phyloP scores from a whole-genome alignment of 2,113 vertebrate genomes.

The Carollia perspicillata region DNA sequence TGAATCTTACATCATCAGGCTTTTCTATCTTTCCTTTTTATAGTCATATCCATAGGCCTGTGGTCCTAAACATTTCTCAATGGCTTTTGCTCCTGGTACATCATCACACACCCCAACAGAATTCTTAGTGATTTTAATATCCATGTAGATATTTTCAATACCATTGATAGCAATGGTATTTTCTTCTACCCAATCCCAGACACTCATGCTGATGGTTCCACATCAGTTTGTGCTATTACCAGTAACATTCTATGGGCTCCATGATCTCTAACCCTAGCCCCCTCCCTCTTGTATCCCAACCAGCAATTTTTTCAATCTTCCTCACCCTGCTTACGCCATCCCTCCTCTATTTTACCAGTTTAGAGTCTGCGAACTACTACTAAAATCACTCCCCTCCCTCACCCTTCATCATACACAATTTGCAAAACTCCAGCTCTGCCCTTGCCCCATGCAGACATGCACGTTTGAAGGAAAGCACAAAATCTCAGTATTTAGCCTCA shows the following conservation, averaged over 20 bases:
- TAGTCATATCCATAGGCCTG: background rate
- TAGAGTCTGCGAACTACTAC: background rate
- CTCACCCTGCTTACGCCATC: background rate
- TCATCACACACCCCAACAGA: background rate
- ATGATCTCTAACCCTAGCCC: background rate
- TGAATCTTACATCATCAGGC: background rate
- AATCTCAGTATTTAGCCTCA: background rate
- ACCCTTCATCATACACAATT: background rate
- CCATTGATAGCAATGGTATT: background rate
- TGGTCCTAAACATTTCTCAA: background rate
- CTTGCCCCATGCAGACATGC: accelerated
- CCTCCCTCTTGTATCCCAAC: accelerated
- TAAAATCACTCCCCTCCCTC: background rate
- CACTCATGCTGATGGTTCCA: background rate
- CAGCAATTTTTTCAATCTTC: background rate
- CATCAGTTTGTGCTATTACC: background rate
- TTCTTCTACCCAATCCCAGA: background rate
- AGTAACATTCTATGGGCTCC: accelerated
- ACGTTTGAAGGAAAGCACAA: background rate
- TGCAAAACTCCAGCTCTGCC: background rate
- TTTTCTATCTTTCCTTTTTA: background rate
- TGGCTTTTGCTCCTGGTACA: background rate
- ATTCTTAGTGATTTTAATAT: background rate
- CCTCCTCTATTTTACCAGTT: background rate
- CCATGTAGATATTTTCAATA: background rate